phyloP scores from a whole-genome alignment of 2,888 invertebrate genomes.

The Gari tellinella region DNA sequence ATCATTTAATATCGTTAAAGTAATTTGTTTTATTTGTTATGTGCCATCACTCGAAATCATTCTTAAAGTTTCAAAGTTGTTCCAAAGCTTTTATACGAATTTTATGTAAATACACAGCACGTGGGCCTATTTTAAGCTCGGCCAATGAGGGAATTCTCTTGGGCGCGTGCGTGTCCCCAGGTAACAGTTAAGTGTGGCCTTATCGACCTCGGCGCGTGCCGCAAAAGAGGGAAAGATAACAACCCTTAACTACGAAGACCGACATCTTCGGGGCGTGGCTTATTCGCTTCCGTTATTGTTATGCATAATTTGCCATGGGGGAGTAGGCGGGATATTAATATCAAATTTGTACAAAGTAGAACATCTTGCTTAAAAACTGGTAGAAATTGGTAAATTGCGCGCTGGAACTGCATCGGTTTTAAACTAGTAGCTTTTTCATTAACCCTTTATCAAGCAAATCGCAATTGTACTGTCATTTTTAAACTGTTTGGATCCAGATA shows the following conservation, averaged over 20 bases:
- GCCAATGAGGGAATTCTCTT: constrained; percentile 56
- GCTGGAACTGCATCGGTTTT: too few relatives aligned
- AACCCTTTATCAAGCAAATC: too few relatives aligned
- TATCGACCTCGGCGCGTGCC: constrained; percentile 56
- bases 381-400: too few relatives aligned
- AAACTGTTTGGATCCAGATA: too few relatives aligned
- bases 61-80: constrained; percentile 19
- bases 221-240: constrained; percentile 17
- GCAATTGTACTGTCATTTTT: too few relatives aligned
- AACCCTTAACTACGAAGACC: not conserved
- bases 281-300: not conserved
- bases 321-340: too few relatives aligned
- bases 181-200: constrained; percentile 35
- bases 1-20: not conserved
- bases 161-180: constrained; percentile 52
- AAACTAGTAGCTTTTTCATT: too few relatives aligned
- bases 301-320: not conserved
- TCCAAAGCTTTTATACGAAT: constrained; percentile 34
- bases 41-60: not conserved
- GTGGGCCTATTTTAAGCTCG: constrained; percentile 50
- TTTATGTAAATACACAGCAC: constrained; percentile 52
- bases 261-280: constrained; percentile 6
- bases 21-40: not conserved
- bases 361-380: too few relatives aligned
- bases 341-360: too few relatives aligned